phyloP scores from a whole-genome alignment of 2,797 vertebrate genomes.

The Melanotaenia maccullochi region DNA sequence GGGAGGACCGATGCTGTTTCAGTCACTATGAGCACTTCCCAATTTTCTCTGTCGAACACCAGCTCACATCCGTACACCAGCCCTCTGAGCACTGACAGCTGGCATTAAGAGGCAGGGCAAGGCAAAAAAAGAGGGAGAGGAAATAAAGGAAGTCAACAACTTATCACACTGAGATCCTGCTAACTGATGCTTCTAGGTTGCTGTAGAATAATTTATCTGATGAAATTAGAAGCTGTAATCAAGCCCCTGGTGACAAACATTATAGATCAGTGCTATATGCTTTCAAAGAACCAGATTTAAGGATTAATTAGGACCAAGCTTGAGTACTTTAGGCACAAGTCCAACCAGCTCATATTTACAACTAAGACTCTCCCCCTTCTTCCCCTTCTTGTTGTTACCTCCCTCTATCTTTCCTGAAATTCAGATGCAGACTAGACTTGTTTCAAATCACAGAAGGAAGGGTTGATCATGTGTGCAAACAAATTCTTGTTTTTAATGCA shows the following conservation, averaged over 20 bases:
- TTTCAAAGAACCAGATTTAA: conserved; percentile 38
- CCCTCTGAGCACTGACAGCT: conserved; percentile 60
- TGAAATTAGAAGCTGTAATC: conserved; percentile 55
- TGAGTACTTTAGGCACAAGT: conserved; percentile 37
- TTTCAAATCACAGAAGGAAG: conserved; percentile 38
- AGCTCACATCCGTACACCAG: conserved; percentile 68
- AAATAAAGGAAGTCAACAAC: conserved; percentile 68
- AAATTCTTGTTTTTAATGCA: conserved; percentile 25
- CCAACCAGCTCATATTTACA: conserved; percentile 41
- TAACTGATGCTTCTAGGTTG: conserved; percentile 51
- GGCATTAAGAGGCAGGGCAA: conserved; percentile 50
- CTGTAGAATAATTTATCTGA: conserved; percentile 61
- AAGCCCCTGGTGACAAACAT: conserved; percentile 37
- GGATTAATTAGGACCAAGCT: conserved; percentile 28
- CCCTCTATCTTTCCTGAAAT: conserved; percentile 29
- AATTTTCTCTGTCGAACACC: conserved; percentile 65
- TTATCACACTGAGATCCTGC: conserved; percentile 62
- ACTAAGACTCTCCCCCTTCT: conserved; percentile 23
- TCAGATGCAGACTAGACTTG: conserved; percentile 31
- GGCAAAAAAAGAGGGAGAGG: conserved; percentile 24
- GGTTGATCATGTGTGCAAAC: conserved; percentile 44
- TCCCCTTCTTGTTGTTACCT: conserved; percentile 6
- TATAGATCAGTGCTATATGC: conserved; percentile 38
- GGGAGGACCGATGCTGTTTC: conserved; percentile 63
- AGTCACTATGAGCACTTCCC: conserved; percentile 64